Conservation (phyloP, 1,140 invertebrate species). For the Agrypnia vestita region DNA sequence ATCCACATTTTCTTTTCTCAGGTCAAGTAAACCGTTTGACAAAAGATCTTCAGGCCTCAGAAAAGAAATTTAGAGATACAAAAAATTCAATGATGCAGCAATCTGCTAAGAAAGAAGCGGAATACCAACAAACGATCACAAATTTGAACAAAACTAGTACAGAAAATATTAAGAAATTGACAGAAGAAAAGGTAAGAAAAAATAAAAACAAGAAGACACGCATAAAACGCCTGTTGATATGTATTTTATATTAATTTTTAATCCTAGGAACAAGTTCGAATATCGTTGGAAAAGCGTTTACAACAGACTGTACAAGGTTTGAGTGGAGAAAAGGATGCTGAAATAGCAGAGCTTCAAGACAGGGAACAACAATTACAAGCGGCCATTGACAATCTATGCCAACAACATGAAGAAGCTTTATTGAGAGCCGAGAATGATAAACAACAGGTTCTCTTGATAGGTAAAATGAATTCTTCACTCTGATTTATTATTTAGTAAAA, state of each 20-base stretch:
- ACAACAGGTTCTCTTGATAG: slow-evolving; percentile 88
- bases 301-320: slow-evolving; percentile 82
- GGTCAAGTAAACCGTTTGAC: slow-evolving; percentile 78
- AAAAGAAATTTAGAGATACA: slow-evolving; percentile 82
- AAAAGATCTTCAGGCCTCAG: slow-evolving; percentile 83
- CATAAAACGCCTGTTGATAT: too few species aligned
- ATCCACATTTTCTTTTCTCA: slow-evolving; percentile 51
- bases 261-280: slow-evolving; percentile 78
- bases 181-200: slow-evolving; percentile 80
- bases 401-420: slow-evolving; percentile 89
- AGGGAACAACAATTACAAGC: slow-evolving; percentile 82
- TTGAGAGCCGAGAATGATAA: slow-evolving; percentile 90
- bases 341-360: slow-evolving; percentile 81
- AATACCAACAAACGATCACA: slow-evolving; percentile 82
- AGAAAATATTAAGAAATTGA: slow-evolving; percentile 82
- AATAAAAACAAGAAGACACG: background rate
- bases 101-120: slow-evolving; percentile 81
- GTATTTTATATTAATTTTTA: background rate
- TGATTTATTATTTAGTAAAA: too few species aligned
- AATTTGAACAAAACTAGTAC: slow-evolving; percentile 83
- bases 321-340: slow-evolving; percentile 82
- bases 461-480: slow-evolving; percentile 67
- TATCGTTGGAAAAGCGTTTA: slow-evolving; percentile 82
- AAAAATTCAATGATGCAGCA: slow-evolving; percentile 81
- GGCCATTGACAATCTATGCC: slow-evolving; percentile 83